phyloP scores from a whole-genome alignment of 1,140 invertebrate species.

The Vollenhovia emeryi region DNA sequence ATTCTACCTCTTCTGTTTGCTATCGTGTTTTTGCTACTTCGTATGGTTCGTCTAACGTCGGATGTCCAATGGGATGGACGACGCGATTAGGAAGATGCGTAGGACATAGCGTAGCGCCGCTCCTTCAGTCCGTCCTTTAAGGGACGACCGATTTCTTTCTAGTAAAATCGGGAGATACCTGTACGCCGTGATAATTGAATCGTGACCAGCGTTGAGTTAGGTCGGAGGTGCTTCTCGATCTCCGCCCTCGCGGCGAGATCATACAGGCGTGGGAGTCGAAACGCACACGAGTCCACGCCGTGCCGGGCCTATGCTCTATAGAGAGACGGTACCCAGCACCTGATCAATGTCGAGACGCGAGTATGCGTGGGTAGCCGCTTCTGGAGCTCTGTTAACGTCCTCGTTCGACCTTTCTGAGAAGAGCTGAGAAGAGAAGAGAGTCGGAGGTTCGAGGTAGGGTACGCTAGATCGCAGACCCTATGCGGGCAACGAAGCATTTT shows the following conservation, averaged over 20 bases:
- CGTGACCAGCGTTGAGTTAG: neutral
- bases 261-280: conserved; percentile 6
- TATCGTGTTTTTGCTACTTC: conserved; percentile 4
- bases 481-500: neutral
- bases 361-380: conserved; percentile 5
- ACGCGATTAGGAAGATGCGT: neutral
- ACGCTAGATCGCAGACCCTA: neutral
- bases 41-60: neutral
- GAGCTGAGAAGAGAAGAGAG: too few relatives aligned
- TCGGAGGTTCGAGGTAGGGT: neutral
- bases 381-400: conserved; percentile 6
- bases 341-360: conserved; percentile 37
- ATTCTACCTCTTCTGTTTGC: conserved; percentile 14
- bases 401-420: neutral
- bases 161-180: neutral
- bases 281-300: neutral
- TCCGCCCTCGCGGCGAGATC: conserved; percentile 12
- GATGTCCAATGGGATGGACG: neutral
- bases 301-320: neutral
- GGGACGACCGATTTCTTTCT: neutral
- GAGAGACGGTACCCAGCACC: conserved; percentile 23
- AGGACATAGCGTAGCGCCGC: neutral
- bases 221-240: neutral
- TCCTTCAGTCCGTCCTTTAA: neutral
- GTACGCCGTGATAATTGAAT: conserved; percentile 25